phyloP scores from a whole-genome alignment of 2,888 invertebrate genomes.

The Enoplolaimus lenunculus region DNA sequence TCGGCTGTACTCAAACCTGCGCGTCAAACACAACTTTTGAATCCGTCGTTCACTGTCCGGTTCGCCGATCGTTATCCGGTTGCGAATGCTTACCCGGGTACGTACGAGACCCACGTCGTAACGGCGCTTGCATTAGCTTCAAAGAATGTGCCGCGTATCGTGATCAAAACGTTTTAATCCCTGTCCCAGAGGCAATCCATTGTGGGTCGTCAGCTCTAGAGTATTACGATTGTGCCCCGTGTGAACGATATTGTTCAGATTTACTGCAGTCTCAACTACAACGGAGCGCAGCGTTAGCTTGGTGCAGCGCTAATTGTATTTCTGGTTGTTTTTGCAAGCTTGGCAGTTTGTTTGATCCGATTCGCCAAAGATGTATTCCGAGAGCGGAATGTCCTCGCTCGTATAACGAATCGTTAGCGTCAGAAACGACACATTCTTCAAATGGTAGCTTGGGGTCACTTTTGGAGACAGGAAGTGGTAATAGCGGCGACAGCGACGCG shows the following conservation, averaged over 20 bases:
- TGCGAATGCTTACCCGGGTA: not conserved
- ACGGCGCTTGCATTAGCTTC: not conserved
- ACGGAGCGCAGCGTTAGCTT: not conserved
- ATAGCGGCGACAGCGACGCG: no score
- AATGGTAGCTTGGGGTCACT: not conserved
- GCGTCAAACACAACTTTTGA: not conserved
- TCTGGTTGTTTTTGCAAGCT: not conserved
- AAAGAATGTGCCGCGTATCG: not conserved
- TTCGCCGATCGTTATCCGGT: not conserved
- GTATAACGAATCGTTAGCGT: not conserved
- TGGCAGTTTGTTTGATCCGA: not conserved
- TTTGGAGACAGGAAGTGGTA: not conserved
- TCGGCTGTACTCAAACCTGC: not conserved
- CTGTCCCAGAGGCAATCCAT: not conserved
- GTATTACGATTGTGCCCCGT: not conserved
- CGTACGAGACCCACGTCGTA: not conserved
- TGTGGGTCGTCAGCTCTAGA: not conserved
- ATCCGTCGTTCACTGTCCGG: not conserved
- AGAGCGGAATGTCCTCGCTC: not conserved
- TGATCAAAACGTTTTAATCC: not conserved
- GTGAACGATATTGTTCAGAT: not conserved
- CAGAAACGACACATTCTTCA: not conserved
- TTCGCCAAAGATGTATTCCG: not conserved
- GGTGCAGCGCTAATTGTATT: not conserved
- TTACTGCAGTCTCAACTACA: not conserved